Base-by-base conservation (phyloP, 2,113 vertebrate species). In the Myotis lucifugus region DNA sequence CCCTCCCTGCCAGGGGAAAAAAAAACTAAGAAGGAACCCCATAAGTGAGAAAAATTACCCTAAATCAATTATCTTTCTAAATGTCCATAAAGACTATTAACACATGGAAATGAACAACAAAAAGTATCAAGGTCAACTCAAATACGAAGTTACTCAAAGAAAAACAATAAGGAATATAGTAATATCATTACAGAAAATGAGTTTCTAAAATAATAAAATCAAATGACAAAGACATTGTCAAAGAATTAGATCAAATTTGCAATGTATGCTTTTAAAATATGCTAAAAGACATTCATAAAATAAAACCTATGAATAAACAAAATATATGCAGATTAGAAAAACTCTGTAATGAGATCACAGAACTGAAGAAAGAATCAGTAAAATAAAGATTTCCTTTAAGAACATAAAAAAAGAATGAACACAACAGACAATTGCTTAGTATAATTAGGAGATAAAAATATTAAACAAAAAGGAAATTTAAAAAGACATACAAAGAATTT, bases 261-360 rank as follows among this genome's bases (percentile, higher is more conserved):
- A 42, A 64, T 15, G 3, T n/a, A 70, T 85, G 61, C 84, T 64
- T 89, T 89, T 14, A 85, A 78, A 78, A 79, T 93, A 25, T 70
- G 15, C 2, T 85, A 46, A 78, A 76, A 66, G 14, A 32, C 34
- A 78, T 37, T 61, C 64, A 93, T 34, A 84, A 89, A 91, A 40
- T 86, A 93, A 56, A 48, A 79, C 5, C 10, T 56, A n/a, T 48
- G 4, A 73, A 56, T 66, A 17, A 78, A 56, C 17, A 89, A 84
- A 87, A 52, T 52, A 70, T 8, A 81, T 2, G 54, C 6, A 69
- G 46, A 61, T 64, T 78, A 84, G 34, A 69, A 91, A 78, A 84
- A 78, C 7, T 83, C n/a, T 52, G 2, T 61, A 37, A 52, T 92
- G 40, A 88, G 50, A 23, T 42, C 12, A 92, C 3, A 19, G 25